Evolutionary conservation across 2,113 vertebrate species (phyloP).

Genomic region (Rhea americana): DNA sequence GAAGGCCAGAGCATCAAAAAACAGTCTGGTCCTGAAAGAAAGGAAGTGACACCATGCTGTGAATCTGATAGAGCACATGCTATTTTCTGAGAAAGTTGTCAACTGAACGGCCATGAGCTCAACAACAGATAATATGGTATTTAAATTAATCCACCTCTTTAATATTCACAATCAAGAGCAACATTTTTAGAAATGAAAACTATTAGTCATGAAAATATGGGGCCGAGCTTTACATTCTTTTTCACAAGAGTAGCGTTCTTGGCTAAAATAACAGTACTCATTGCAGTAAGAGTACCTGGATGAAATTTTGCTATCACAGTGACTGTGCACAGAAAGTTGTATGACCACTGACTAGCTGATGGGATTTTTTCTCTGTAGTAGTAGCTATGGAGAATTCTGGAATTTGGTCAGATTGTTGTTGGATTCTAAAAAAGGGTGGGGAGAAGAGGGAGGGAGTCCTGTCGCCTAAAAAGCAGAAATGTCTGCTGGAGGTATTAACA

Average conservation of each 20-base stretch:
- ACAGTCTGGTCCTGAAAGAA: neutral
- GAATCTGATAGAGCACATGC: neutral
- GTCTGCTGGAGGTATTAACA: constrained; percentile 75
- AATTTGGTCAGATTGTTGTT: constrained; percentile 54
- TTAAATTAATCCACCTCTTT: neutral
- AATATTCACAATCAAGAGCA: neutral
- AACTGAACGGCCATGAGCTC: neutral
- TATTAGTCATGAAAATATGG: neutral
- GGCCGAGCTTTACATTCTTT: neutral
- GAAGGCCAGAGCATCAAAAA: constrained; percentile 32
- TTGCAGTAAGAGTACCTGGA: neutral
- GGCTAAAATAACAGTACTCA: neutral
- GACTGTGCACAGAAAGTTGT: neutral
- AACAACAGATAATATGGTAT: neutral
- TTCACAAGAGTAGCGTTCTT: neutral
- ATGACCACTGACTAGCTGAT: neutral
- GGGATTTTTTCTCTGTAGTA: neutral
- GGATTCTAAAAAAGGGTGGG: constrained; percentile 38
- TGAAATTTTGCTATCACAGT: neutral
- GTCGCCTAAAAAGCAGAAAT: constrained; percentile 70
- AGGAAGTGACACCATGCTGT: neutral
- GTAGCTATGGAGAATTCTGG: constrained; percentile 3
- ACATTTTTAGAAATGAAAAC: neutral
- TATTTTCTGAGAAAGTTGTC: neutral
- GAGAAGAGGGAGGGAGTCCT: constrained; percentile 20